Evolutionary conservation across 2,797 vertebrate species (phyloP), one percentile per base, ranked within the genome.

Genomic region (Lutjanus campechanus): DNA sequence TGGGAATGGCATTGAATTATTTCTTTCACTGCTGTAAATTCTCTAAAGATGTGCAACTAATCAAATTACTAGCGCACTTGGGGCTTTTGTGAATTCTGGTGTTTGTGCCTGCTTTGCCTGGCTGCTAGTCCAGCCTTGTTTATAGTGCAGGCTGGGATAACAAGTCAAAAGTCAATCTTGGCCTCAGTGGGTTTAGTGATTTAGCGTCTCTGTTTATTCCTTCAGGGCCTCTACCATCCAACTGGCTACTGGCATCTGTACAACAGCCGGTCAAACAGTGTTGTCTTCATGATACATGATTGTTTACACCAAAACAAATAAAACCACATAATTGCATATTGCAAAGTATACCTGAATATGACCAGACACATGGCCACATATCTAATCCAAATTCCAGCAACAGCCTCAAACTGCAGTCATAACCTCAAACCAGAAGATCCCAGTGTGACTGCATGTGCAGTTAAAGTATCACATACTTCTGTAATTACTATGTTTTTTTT

Each of bases 401-500:
- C 13, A 13, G 81, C 73, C 79, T 85, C 73, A 79, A 79, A 80
- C 84, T 80, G 63, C 79, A 83, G 83, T 82, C 73, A 63, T 67
- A 85, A 82, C 81, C 85, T 77, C 66, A 88, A 91, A 87, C 84
- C 83, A 73, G 79, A 85, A 79, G 74, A 76, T 87, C 74, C 56
- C 66, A 80, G 66, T 59, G 75, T 82, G 81, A 85, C 81, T 73
- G 84, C 78, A 71, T 76, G 75, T 85, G 81, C 55, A 88, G 82
- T 89, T 81, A 81, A 85, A 79, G 78, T 74, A 86, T 91, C 70
- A 68, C 88, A 93, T 92, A 85, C 84, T 89, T 91, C 54, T 79
- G 77, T 93, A 91, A 94, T 92, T 89, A 89, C 88, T 76, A 62
- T 82, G 86, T 86, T 79, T 78, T 89, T 85, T 76, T 36, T 36